These are phyloP conservation scores for Physella acuta DNA, from an alignment of 1,140 invertebrate genomes.

Conservation along the genomic window DNA sequence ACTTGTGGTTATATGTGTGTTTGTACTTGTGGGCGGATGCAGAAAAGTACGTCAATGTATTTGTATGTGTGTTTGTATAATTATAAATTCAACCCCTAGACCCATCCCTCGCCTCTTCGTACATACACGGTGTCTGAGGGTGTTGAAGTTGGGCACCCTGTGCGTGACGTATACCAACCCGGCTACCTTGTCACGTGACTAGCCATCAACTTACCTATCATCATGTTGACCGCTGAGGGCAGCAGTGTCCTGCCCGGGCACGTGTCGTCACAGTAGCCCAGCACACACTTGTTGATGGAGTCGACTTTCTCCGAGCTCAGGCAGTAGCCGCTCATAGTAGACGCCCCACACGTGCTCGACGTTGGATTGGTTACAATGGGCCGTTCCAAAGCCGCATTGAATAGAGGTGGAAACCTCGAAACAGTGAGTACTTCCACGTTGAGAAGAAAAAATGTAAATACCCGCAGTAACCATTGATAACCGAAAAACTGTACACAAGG, in stretches of 20 bases:
- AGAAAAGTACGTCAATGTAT: no score
- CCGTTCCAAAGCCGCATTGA: conserved; percentile 44
- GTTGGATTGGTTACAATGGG: conserved; percentile 43
- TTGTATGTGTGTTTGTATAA: no score
- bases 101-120: no score
- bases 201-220: conserved; percentile 13
- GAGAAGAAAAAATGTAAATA: background rate
- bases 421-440: background rate
- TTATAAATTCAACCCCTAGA: no score
- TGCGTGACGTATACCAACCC: no score
- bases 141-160: no score
- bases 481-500: background rate
- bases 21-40: no score
- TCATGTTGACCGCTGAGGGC: conserved; percentile 1
- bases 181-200: no score
- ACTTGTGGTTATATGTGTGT: no score
- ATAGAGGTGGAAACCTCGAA: conserved; percentile 42
- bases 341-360: conserved; percentile 50
- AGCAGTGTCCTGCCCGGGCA: conserved; percentile 43
- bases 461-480: background rate
- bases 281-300: conserved; percentile 40
- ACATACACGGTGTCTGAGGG: no score
- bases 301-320: conserved; percentile 41
- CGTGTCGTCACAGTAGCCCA: conserved; percentile 49
- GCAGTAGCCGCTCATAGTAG: conserved; percentile 48